Evolutionary conservation across 2,113 vertebrate species (phyloP).

Genomic region (Sus scrofa): T2T-Sscrofa CM000829.6:54219501-54220000

Average conservation of each 20-base stretch:
- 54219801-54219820: constrained; percentile 33
- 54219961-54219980: constrained; percentile 4
- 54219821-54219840: constrained; percentile 35
- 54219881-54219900: constrained; percentile 41
- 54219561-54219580: background rate
- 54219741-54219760: background rate
- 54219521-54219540: constrained; percentile 69
- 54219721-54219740: background rate
- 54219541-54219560: constrained; percentile 69
- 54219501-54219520: constrained; percentile 41
- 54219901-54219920: background rate
- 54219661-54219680: constrained; percentile 59
- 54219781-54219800: constrained; percentile 20
- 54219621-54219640: constrained; percentile 65
- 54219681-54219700: constrained; percentile 30
- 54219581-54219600: background rate
- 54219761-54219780: background rate
- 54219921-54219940: background rate
- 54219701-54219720: background rate
- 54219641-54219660: constrained; percentile 53
- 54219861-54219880: constrained; percentile 52
- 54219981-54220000: constrained; percentile 19
- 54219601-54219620: constrained; percentile 49
- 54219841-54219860: background rate
- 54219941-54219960: background rate